Conservation (phyloP, 2,113 vertebrate genomes). For the Axis porcinus region DNA sequence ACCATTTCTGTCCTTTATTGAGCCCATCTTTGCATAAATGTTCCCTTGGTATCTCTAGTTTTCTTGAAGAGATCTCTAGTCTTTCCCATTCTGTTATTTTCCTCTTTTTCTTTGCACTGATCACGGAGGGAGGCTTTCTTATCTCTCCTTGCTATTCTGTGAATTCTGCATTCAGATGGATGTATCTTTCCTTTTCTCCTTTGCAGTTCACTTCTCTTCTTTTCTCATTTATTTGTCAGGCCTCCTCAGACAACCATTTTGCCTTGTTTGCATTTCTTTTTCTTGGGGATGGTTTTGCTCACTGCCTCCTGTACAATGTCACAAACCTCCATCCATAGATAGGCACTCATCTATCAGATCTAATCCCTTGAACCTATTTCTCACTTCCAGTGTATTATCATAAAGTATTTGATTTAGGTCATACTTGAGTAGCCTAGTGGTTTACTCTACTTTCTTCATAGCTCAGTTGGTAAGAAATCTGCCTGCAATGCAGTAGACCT, state of each 20-base stretch:
- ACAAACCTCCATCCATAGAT: background rate
- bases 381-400: background rate
- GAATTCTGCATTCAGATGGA: background rate
- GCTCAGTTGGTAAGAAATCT: background rate
- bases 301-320: background rate
- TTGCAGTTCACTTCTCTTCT: background rate
- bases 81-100: background rate
- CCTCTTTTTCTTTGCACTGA: background rate
- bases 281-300: background rate
- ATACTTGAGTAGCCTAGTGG: background rate
- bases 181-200: background rate
- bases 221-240: background rate
- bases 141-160: background rate
- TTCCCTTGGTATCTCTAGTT: background rate
- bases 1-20: background rate
- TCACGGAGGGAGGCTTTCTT: background rate
- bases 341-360: background rate
- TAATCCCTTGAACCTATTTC: background rate
- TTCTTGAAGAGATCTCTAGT: background rate
- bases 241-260: background rate
- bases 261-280: background rate
- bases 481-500: background rate
- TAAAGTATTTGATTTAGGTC: background rate
- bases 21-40: background rate
- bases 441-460: background rate